Evolutionary conservation across 1,140 invertebrate species (phyloP), one percentile per base, ranked within the genome.

Genomic region (Batillaria attramentaria): DNA sequence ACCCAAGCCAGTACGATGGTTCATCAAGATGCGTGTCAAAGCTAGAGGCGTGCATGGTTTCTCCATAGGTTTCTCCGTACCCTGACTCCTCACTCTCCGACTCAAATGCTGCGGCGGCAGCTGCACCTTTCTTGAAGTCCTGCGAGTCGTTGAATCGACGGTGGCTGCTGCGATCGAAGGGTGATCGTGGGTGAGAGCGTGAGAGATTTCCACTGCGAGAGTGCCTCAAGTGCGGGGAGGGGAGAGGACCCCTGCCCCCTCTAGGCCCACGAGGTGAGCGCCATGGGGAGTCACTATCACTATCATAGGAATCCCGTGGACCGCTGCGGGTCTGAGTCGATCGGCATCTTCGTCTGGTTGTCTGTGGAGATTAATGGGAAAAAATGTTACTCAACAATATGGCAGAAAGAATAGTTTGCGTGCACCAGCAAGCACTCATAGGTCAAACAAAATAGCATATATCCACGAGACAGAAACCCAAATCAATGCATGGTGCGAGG

Each of bases 21-120:
- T 87, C 85, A 83, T 88, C 84, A 50, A 87, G 81, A 80, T 86
- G 83, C 41, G 84, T 87, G 79, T 89, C 88, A 84, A 89, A 88
- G 83, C 87, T 89, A 18, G 85, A 87, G 18, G 88, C 88, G 41
- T 89, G 87, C 86, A 88, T 87, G 28, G 87, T 89, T 82, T 88
- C 82, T 3, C 77, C 85, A 76, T 84, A 86, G 20, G 88, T 89
- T 54, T 88, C 88, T 80, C 86, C 88, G 84, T 89, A 89, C n/a
- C 87, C 88, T 72, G 88, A 89, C 75, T 89, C 88, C 69, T 89
- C 88, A 62, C 87, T 89, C 57, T 89, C 88, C 0, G 87, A 89
- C 57, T 88, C 86, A 43, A 87, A 76, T 57, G 82, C 85, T 60
- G 68, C 74, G 57, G 65, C 66, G 37, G 81, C 84, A 37, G 81